These are phyloP conservation scores for Acanthosepion esculentum DNA, from an alignment of 2,888 invertebrate species.

Conservation along the genomic window DNA sequence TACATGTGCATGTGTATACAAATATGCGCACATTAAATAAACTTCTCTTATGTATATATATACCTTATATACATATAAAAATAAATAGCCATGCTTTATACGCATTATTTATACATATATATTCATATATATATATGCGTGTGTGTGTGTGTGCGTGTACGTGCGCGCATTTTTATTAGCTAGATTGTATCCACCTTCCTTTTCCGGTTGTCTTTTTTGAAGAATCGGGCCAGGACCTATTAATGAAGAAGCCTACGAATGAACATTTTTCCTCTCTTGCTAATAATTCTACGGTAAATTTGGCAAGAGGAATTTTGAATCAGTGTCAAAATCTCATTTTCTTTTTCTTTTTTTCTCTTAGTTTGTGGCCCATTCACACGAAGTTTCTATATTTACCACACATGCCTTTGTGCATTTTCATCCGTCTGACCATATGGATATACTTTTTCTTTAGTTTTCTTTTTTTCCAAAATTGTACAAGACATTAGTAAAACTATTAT, in stretches of 20 bases:
- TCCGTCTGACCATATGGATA: neutral
- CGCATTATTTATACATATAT: neutral
- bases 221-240: neutral
- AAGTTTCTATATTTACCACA: neutral
- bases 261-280: neutral
- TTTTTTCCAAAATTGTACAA: neutral
- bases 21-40: too few relatives aligned
- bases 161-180: neutral
- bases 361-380: neutral
- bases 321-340: neutral
- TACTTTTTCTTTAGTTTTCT: neutral
- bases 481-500: too few relatives aligned
- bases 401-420: neutral
- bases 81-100: neutral
- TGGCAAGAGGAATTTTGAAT: neutral
- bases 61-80: neutral
- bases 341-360: neutral
- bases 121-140: neutral
- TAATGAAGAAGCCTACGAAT: neutral
- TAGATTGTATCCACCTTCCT: neutral
- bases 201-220: neutral
- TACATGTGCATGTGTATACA: neutral
- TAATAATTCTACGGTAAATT: slow-evolving; percentile 4
- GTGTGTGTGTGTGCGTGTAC: neutral
- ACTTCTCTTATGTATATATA: neutral